These are phyloP conservation scores for Micromys minutus DNA, from an alignment of 2,113 vertebrate genomes.

Conservation along the genomic window DNA sequence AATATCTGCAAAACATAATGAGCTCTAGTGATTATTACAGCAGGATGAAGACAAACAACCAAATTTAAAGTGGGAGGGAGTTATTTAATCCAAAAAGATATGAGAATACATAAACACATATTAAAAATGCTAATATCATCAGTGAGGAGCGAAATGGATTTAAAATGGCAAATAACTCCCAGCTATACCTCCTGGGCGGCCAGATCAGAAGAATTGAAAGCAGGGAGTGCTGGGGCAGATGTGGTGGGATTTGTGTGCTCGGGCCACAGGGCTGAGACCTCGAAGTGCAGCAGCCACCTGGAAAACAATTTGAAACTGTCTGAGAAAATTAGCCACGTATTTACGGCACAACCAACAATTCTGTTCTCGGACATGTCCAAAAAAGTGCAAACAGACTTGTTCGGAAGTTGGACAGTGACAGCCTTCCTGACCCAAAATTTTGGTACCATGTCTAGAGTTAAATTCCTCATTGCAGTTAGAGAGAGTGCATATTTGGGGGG, in stretches of 20 bases:
- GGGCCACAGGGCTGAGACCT: neutral
- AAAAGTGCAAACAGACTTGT: neutral
- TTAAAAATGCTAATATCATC: neutral
- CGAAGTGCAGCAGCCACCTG: neutral
- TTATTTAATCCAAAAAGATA: neutral
- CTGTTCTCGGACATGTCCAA: neutral
- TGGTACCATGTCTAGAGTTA: too few relatives aligned
- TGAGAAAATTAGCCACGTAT: neutral
- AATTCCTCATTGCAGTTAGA: neutral
- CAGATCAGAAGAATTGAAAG: neutral
- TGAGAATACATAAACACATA: neutral
- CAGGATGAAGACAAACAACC: neutral
- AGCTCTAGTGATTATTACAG: neutral
- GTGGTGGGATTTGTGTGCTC: neutral
- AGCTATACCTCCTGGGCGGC: neutral
- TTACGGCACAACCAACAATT: neutral
- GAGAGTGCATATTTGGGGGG: neutral
- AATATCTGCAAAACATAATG: constrained; percentile 29
- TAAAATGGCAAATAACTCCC: neutral
- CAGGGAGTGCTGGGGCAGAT: neutral
- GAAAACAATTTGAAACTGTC: neutral
- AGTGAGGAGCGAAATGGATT: neutral
- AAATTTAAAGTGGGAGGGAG: neutral
- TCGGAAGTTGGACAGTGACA: neutral
- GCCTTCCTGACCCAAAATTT: too few relatives aligned